Conservation (phyloP, 2,797 vertebrate species). For the Chelmon rostratus region DNA sequence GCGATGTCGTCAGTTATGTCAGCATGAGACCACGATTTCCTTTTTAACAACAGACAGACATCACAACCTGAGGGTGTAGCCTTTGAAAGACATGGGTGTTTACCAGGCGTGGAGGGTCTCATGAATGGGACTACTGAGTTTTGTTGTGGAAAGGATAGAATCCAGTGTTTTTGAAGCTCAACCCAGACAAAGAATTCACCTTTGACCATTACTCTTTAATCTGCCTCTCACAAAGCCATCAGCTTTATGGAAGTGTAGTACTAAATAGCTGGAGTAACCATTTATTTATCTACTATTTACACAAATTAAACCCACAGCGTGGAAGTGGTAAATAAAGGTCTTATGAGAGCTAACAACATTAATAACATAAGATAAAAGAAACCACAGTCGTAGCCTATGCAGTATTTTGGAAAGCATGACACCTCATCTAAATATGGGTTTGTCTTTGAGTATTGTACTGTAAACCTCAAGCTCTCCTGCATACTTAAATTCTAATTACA, state of each 20-base stretch:
- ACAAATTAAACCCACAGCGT: not conserved
- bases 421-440: not conserved
- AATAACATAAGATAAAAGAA: constrained; percentile 1
- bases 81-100: not conserved
- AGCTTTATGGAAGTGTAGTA: not conserved
- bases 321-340: not conserved
- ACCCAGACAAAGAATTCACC: not conserved
- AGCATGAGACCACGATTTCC: not conserved
- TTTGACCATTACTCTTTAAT: not conserved
- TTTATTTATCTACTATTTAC: constrained; percentile 11
- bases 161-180: not conserved
- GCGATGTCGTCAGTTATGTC: constrained; percentile 3
- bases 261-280: not conserved
- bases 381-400: not conserved
- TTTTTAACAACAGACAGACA: not conserved
- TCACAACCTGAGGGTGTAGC: not conserved
- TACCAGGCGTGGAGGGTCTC: not conserved
- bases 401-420: not conserved
- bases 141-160: not conserved
- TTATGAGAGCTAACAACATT: constrained; percentile 6
- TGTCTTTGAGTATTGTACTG: not conserved
- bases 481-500: constrained; percentile 6
- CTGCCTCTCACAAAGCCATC: not conserved
- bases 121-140: not conserved
- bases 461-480: constrained; percentile 1